Base-by-base conservation (phyloP, 2,797 vertebrate genomes). In the Rhabdophis nuchalis region DNA sequence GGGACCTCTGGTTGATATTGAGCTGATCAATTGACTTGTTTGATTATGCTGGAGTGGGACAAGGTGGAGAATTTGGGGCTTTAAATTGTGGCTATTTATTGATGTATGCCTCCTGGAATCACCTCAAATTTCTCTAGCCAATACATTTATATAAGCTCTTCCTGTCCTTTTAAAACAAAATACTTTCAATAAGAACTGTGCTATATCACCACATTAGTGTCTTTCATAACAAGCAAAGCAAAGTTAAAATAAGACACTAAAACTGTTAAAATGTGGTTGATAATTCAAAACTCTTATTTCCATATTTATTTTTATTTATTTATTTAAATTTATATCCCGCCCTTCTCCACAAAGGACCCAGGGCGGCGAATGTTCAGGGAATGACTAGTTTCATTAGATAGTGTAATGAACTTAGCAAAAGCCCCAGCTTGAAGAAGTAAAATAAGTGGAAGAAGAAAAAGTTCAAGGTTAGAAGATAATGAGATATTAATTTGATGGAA, bases 311-410 rank as follows among this genome's bases (percentile, higher is more conserved):
- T n/a, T n/a, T n/a, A n/a, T n/a, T n/a, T n/a, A n/a, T n/a, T n/a
- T n/a, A n/a, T n/a, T n/a, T n/a, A n/a, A n/a, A n/a, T n/a, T n/a
- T n/a, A n/a, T n/a, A n/a, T n/a, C n/a, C n/a, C n/a, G n/a, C n/a
- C n/a, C n/a, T n/a, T n/a, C n/a, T n/a, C n/a, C n/a, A n/a, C n/a
- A n/a, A n/a, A n/a, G n/a, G n/a, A n/a, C n/a, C n/a, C n/a, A n/a
- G n/a, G n/a, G n/a, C n/a, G n/a, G n/a, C n/a, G n/a, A n/a, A n/a
- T 95, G 94, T 60, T 94, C 94, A 87, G 90, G 90, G 94, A 94
- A 87, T 89, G 93, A 89, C 93, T 92, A 0, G 3, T 56, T 60
- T 60, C 23, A 56, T 92, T 92, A 52, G 94, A 90, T 41, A 95
- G 89, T 85, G 1, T 89, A 94, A 95, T 0, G 68, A 36, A 46